These are phyloP conservation scores for Agonopterix subpropinquella DNA, from an alignment of 2,888 invertebrate species.

Conservation along the genomic window DNA sequence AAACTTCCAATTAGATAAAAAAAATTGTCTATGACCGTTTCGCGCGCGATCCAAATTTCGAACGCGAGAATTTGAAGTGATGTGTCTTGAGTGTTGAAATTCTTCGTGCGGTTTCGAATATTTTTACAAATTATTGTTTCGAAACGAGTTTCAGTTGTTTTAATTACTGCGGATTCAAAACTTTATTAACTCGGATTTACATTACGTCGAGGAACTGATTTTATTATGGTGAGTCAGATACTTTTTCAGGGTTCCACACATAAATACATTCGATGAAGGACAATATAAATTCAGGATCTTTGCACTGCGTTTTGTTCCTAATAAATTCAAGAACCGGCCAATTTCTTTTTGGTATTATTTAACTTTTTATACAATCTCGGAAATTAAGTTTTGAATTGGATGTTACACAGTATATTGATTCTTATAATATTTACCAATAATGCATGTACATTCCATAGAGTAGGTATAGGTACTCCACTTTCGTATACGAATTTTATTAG, in stretches of 20 bases:
- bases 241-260: not conserved
- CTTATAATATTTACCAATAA: too few relatives aligned
- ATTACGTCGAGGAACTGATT: conserved; percentile 3
- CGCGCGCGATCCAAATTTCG: conserved; percentile 28
- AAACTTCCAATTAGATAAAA: conserved; percentile 21
- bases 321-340: too few relatives aligned
- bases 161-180: conserved; percentile 8
- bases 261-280: too few relatives aligned
- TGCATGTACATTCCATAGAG: too few relatives aligned
- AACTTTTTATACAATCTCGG: too few relatives aligned
- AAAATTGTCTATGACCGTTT: conserved; percentile 22
- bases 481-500: too few relatives aligned
- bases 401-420: too few relatives aligned
- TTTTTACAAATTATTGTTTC: conserved; percentile 7
- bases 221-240: conserved; percentile 26
- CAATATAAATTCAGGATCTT: too few relatives aligned
- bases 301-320: too few relatives aligned
- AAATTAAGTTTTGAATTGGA: too few relatives aligned
- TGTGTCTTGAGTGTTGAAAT: conserved; percentile 27
- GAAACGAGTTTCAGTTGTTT: conserved; percentile 8
- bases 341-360: too few relatives aligned
- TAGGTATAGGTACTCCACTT: too few relatives aligned
- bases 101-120: conserved; percentile 13
- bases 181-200: conserved; percentile 12
- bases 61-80: conserved; percentile 26